Evolutionary conservation across 2,888 invertebrate genomes (phyloP), one percentile per base, ranked within the genome.

Genomic region (Anoncus sp.): DNA sequence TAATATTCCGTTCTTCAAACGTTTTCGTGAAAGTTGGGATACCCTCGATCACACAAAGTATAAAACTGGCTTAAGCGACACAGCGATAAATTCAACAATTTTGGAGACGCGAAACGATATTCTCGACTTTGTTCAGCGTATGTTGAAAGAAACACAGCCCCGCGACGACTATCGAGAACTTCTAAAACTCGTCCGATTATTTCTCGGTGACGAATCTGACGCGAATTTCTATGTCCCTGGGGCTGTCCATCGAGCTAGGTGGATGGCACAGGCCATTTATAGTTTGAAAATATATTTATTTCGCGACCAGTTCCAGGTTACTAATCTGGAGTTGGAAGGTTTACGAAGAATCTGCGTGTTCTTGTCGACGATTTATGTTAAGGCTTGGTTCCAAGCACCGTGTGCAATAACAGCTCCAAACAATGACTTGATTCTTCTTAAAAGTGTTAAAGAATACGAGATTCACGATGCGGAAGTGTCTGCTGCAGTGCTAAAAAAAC

Each of bases 211-310:
- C 14, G 16, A 16, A n/a, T 5, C 10, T n/a, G 14, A 43, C 16
- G 43, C 14, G 16, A 14, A 14, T n/a, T 43, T 43, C 14, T 5
- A 43, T 5, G 43, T n/a, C 14, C 43, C 43, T 9, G 43, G 43
- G 5, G 43, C 43, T 9, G 14, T 14, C 5, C 43, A 43, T 16
- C 43, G 16, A n/a, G 43, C 14, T 5, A 43, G 43, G 16, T 43
- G 43, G 14, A 14, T 43, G n/a, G 14, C 43, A 14, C 1, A 43
- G 14, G 43, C 43, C 5, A 14, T 43, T 43, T 43, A 43, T 43
- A 5, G 14, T 16, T 43, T 60, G 3, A 43, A 60, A 18, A 40
- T 83, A 73, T 78, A 82, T 66, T 55, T 85, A 40, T 22, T 82
- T 14, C 27, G 40, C 14, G 63, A 75, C 0, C 62, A 78, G 20